Percentiles rank a stretch among this genome's conserved stretches.
phyloP scores from a whole-genome alignment of 1,140 invertebrate species.

The Aphaenogaster ashmeadi region DNA sequence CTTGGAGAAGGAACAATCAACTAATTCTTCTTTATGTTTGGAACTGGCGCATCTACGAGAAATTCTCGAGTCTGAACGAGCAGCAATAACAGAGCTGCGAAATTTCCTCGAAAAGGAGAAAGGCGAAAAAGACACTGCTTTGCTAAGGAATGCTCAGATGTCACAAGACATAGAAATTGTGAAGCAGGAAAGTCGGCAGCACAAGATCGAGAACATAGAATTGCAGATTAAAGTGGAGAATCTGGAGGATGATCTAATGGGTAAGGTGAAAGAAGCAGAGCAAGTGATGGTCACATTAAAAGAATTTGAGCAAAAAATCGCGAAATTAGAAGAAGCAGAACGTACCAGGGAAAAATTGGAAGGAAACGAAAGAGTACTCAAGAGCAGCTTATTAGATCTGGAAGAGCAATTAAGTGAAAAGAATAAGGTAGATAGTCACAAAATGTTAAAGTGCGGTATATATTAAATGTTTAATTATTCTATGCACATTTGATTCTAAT shows the following conservation, averaged over 20 bases:
- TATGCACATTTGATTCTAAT: background rate
- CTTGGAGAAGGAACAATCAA: constrained; percentile 80
- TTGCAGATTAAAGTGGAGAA: constrained; percentile 82
- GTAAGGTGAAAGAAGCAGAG: constrained; percentile 87
- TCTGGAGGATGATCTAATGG: constrained; percentile 79
- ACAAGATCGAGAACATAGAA: constrained; percentile 88
- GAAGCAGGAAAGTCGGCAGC: constrained; percentile 90
- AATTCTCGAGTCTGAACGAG: constrained; percentile 80
- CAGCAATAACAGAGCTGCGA: constrained; percentile 77
- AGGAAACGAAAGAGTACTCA: constrained; percentile 88
- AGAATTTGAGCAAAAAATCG: constrained; percentile 85
- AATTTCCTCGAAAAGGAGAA: constrained; percentile 87
- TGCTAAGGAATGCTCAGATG: constrained; percentile 94
- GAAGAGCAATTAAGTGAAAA: constrained; percentile 92
- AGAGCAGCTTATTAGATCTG: constrained; percentile 89
- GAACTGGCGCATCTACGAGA: constrained; percentile 81
- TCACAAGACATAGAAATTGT: constrained; percentile 93
- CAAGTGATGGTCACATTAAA: constrained; percentile 85
- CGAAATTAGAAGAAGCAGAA: constrained; percentile 86
- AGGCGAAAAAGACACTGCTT: constrained; percentile 92
- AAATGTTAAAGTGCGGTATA: background rate
- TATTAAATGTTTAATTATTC: background rate
- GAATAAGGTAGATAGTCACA: constrained; percentile 81
- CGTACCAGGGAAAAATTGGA: constrained; percentile 84
- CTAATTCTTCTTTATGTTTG: constrained; percentile 80